These are phyloP conservation scores for Tribolium madens DNA, from an alignment of 1,140 invertebrate species.

Conservation along the genomic window DNA sequence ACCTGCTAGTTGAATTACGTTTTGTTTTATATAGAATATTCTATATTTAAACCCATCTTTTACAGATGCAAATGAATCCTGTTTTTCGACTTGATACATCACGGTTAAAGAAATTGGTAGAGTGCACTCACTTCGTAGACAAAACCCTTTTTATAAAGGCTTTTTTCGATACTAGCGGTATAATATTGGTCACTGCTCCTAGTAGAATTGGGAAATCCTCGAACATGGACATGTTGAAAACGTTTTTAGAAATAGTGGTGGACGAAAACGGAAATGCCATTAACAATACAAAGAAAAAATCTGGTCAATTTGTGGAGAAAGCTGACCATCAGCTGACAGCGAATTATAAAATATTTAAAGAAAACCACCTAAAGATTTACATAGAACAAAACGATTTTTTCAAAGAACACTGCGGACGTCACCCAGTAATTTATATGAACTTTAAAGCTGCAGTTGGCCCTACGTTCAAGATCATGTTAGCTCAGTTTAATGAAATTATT, in stretches of 20 bases:
- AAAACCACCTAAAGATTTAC: neutral
- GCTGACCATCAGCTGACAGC: slow-evolving; percentile 12
- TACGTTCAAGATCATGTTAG: no score
- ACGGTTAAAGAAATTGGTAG: no score
- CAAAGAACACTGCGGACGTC: slow-evolving; percentile 9
- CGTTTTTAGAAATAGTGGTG: neutral
- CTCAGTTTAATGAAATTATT: neutral
- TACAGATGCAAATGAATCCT: neutral
- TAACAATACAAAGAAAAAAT: neutral
- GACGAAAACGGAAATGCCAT: neutral
- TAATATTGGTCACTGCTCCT: slow-evolving; percentile 1
- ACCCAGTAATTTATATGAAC: slow-evolving; percentile 15
- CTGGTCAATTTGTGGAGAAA: slow-evolving; percentile 1
- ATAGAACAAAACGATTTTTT: neutral
- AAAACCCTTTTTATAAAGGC: neutral
- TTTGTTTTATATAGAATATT: slow-evolving; percentile 8
- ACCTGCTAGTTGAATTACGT: slow-evolving; percentile 7
- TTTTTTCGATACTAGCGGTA: neutral
- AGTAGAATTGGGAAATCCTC: slow-evolving; percentile 11
- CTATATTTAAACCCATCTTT: neutral
- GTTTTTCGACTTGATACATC: neutral
- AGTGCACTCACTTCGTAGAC: neutral
- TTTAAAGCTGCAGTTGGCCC: neutral
- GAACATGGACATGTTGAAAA: neutral
- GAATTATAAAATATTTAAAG: slow-evolving; percentile 9